A percentile compares a stretch with the other conserved stretches of the same genome.
These are phyloP conservation scores for Entosphenus tridentatus DNA, from an alignment of 2,113 vertebrate genomes.

Conservation along the genomic window DNA sequence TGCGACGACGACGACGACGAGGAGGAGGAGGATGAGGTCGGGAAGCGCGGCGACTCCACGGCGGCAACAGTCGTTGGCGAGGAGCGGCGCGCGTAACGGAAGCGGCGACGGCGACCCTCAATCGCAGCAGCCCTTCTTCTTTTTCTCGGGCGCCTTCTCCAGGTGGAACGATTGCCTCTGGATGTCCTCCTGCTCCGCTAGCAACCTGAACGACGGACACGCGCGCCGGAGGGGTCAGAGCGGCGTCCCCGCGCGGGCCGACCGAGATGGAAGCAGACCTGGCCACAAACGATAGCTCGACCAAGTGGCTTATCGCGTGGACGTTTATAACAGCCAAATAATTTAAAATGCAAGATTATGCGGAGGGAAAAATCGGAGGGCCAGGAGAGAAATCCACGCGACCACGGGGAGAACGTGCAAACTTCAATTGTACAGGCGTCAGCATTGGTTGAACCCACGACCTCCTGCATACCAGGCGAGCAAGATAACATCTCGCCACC, in stretches of 20 bases:
- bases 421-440: too few species aligned
- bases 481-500: too few species aligned
- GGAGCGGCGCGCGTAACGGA: too few species aligned
- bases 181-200: slow-evolving; percentile 26
- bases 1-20: too few species aligned
- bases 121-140: slow-evolving; percentile 23
- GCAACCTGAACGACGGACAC: slow-evolving; percentile 19
- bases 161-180: slow-evolving; percentile 26
- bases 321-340: not conserved
- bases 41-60: too few species aligned
- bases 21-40: too few species aligned
- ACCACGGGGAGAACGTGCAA: too few species aligned
- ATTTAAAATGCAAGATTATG: not conserved
- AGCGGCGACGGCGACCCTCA: not conserved
- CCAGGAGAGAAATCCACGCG: not conserved
- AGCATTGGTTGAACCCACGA: too few species aligned
- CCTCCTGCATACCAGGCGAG: too few species aligned
- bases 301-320: not conserved
- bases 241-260: too few species aligned
- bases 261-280: not conserved
- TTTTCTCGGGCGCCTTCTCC: slow-evolving; percentile 14
- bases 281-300: not conserved
- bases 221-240: too few species aligned
- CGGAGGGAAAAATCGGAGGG: slow-evolving; percentile 2
- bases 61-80: too few species aligned